Evolutionary conservation across 2,797 vertebrate genomes (phyloP).

Genomic region (Danio aesculapii): DNA sequence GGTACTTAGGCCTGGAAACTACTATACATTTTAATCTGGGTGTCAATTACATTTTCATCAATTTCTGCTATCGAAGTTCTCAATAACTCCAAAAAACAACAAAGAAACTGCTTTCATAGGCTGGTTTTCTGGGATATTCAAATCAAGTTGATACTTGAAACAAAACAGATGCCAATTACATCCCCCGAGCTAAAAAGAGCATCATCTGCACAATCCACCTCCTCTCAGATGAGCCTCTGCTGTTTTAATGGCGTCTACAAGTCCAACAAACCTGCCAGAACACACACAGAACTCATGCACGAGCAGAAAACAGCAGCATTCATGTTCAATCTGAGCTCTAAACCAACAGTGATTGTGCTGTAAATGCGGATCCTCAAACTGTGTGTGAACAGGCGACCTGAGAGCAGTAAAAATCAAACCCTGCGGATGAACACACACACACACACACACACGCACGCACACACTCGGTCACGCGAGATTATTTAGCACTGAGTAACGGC

Average conservation of each 20-base stretch:
- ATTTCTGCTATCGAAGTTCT: no score
- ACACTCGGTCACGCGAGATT: slow-evolving; percentile 62
- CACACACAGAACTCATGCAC: background rate
- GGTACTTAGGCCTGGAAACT: no score
- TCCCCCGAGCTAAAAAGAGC: background rate
- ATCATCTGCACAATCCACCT: background rate
- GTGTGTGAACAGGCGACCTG: slow-evolving; percentile 34
- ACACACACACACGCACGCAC: slow-evolving; percentile 65
- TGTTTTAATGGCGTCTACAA: background rate
- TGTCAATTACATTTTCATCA: no score
- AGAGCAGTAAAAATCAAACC: slow-evolving; percentile 43
- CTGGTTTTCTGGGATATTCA: no score
- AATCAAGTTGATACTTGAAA: no score
- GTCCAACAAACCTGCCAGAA: background rate
- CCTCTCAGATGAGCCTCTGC: background rate
- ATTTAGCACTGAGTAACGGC: slow-evolving; percentile 71
- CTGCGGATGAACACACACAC: slow-evolving; percentile 40
- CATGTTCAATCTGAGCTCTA: background rate
- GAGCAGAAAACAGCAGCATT: background rate
- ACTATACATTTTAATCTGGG: no score
- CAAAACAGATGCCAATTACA: no score
- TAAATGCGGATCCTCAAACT: slow-evolving; percentile 26
- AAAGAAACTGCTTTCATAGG: no score
- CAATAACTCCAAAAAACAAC: no score
- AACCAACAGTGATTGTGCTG: background rate